Evolutionary conservation across 2,797 vertebrate genomes (phyloP).

Genomic region (Chelonia mydas): DNA sequence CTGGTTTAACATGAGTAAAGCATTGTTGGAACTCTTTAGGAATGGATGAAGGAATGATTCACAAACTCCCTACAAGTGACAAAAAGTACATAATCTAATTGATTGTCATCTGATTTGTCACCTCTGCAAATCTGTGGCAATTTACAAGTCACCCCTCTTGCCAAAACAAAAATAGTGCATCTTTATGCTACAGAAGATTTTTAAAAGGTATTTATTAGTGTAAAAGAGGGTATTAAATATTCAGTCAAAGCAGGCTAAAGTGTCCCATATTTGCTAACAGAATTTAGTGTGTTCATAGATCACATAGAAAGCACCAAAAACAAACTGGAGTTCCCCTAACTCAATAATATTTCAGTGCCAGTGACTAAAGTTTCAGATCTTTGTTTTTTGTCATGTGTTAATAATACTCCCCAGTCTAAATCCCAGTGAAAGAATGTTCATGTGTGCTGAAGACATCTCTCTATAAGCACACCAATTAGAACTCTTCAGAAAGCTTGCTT

Average conservation of each 20-base stretch:
- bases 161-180: not conserved
- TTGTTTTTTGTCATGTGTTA: not conserved
- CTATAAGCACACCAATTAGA: not conserved
- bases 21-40: fast-evolving
- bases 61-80: not conserved
- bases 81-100: not conserved
- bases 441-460: not conserved
- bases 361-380: not conserved
- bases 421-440: not conserved
- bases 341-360: not conserved
- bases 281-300: not conserved
- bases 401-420: not conserved
- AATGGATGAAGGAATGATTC: not conserved
- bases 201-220: not conserved
- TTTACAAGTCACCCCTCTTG: not conserved
- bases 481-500: not conserved
- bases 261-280: not conserved
- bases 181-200: not conserved
- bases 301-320: not conserved
- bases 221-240: not conserved
- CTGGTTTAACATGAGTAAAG: not conserved
- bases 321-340: not conserved
- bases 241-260: not conserved
- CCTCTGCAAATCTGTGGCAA: not conserved
- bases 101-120: not conserved